Evolutionary conservation across 2,113 vertebrate species (phyloP).

Genomic region (rabbit (Oryctolagus cuniculus)): mOryCun1.1 NC_091438.1:143945501-143946000

Average conservation of each 20-base stretch:
- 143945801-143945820: not conserved
- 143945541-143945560: no score
- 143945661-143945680: conserved; percentile 50
- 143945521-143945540: not conserved
- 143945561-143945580: not conserved
- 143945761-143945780: not conserved
- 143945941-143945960: not conserved
- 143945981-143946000: not conserved
- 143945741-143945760: not conserved
- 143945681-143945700: not conserved
- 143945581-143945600: conserved; percentile 1
- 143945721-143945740: not conserved
- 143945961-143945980: not conserved
- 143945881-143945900: not conserved
- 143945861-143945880: not conserved
- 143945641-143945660: not conserved
- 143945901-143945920: not conserved
- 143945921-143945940: conserved; percentile 35
- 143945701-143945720: no score
- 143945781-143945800: not conserved
- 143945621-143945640: not conserved
- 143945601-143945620: not conserved
- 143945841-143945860: not conserved
- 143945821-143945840: not conserved
- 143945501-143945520: not conserved